Evolutionary conservation across 2,888 invertebrate species (phyloP).

Genomic region (Drosophila kuntzei): DNA sequence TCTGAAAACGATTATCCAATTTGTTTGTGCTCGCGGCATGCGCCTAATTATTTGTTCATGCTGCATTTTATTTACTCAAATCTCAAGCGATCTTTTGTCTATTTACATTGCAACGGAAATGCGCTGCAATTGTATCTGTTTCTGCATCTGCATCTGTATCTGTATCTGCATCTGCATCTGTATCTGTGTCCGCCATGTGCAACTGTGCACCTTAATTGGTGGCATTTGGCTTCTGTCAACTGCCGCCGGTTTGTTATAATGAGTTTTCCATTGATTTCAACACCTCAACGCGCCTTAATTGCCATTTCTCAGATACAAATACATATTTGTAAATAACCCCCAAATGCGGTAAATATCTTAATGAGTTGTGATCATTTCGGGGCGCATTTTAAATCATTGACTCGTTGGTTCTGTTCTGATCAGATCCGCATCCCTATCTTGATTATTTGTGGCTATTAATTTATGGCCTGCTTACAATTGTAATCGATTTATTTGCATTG

Average conservation of each 20-base stretch:
- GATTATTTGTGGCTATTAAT: conserved; percentile 46
- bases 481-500: conserved; percentile 64
- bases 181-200: conserved; percentile 36
- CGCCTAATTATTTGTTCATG: conserved; percentile 67
- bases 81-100: conserved; percentile 56
- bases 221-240: conserved; percentile 86
- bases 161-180: conserved; percentile 24
- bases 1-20: conserved; percentile 14
- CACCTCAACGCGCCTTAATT: conserved; percentile 77
- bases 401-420: conserved; percentile 1
- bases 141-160: conserved; percentile 27
- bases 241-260: conserved; percentile 84
- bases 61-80: conserved; percentile 73
- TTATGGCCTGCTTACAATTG: conserved; percentile 48
- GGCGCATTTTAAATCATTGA: conserved; percentile 58
- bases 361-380: conserved; percentile 64
- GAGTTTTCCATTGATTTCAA: conserved; percentile 78
- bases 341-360: conserved; percentile 60
- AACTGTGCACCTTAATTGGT: conserved; percentile 68
- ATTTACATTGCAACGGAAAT: conserved; percentile 72
- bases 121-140: conserved; percentile 49
- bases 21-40: conserved; percentile 71
- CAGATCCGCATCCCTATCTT: conserved; percentile 25
- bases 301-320: conserved; percentile 46
- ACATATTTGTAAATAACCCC: conserved; percentile 49